Base-by-base conservation (phyloP, 2,888 invertebrate species). In the Subacronicta megacephala region DNA sequence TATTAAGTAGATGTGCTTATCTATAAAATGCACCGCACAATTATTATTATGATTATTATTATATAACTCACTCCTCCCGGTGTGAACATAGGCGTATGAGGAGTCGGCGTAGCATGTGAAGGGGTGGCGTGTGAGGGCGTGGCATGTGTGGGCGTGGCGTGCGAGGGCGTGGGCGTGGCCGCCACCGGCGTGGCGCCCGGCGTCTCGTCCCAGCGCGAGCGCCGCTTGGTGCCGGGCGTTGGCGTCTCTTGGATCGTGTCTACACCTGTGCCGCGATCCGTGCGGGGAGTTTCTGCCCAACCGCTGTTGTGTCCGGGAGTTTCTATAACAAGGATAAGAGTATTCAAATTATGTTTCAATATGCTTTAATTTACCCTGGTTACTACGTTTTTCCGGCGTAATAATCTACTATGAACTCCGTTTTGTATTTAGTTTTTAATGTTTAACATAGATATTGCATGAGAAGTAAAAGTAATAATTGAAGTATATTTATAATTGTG, bases 121-220 rank as follows among this genome's bases (percentile, higher is more conserved):
- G 97, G 97, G 7, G 97, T 96, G 55, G 97, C 95, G 85, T 96
- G 95, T 29, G 96, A 93, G 0, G 97, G 97, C 26, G 97, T 97
- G 77, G 95, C 94, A 80, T 96, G 96, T 20, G 95, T 96, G 2
- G 97, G 97, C 20, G 97, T 96, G 82, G 96, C 96, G 83, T 96
- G 96, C 4, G 90, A 94, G 0, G 97, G 97, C 10, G 97, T 96
- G 20, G 97, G 96, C 50, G 97, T 96, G 81, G 97, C 96, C 60
- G 96, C 90, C 53, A 96, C 95, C 0, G 97, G 97, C 23, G 81
- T 99, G 50, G 98, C 49, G 76, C 97, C 97, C 0, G 99, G 99
- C 0, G 99, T 99, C 91, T 99, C 99, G 89, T 99, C 99, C 99
- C 99, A 99, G 63, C 99, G 96, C 55, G 99, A 99, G 52, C 99